These are phyloP conservation scores for Nibea coibor DNA, from an alignment of 2,113 vertebrate genomes.

Conservation along the genomic window DNA sequence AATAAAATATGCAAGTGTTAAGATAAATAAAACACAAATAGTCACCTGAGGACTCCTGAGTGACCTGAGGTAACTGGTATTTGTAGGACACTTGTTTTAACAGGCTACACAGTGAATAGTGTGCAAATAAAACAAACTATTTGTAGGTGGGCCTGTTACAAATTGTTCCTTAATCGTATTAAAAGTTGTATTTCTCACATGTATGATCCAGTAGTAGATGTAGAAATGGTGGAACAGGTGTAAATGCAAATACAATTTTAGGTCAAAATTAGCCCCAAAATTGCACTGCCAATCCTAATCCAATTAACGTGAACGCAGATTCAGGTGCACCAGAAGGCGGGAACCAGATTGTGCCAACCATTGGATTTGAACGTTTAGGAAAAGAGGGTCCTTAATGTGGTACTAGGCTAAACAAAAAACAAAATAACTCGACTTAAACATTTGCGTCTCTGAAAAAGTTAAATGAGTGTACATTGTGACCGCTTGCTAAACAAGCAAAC, in stretches of 20 bases:
- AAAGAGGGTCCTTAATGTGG: neutral
- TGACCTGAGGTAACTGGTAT: too few relatives aligned
- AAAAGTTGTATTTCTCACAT: neutral
- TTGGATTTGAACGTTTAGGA: neutral
- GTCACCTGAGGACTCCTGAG: neutral
- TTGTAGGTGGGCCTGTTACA: neutral
- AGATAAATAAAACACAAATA: neutral
- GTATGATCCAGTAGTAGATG: neutral
- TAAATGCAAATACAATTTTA: neutral
- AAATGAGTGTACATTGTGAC: constrained; percentile 4
- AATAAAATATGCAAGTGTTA: neutral
- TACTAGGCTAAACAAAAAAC: neutral
- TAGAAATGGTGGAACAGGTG: neutral
- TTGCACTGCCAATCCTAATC: neutral
- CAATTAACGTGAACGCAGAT: neutral
- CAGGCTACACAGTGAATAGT: too few relatives aligned
- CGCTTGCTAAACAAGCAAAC: neutral
- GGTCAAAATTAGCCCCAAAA: neutral
- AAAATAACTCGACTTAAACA: neutral
- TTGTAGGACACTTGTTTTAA: too few relatives aligned
- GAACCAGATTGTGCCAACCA: neutral
- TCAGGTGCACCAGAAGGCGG: neutral
- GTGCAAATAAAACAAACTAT: too few relatives aligned
- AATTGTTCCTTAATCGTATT: neutral
- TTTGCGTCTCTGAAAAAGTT: neutral